phyloP scores from a whole-genome alignment of 2,797 vertebrate genomes.

The Coreius guichenoti region DNA sequence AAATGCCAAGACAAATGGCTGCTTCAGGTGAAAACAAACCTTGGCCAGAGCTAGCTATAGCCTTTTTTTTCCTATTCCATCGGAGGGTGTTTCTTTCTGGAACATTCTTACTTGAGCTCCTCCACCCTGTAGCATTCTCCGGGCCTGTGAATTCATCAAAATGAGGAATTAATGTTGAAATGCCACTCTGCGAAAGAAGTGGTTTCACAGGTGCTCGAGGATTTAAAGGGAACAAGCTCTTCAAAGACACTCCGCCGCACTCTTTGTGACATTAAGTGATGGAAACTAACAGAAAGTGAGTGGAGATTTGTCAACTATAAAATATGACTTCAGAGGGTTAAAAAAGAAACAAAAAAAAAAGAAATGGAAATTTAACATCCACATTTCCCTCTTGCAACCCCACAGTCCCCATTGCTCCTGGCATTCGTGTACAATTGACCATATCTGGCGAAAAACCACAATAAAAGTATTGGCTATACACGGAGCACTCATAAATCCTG shows the following conservation, averaged over 20 bases:
- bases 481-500: constrained; percentile 65
- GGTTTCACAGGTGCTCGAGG: constrained; percentile 65
- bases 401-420: constrained; percentile 55
- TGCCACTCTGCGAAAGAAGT: constrained; percentile 62
- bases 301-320: constrained; percentile 57
- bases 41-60: constrained; percentile 65
- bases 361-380: constrained; percentile 57
- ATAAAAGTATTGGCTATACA: constrained; percentile 66
- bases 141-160: constrained; percentile 70
- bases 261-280: constrained; percentile 63
- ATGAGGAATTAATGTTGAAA: constrained; percentile 71
- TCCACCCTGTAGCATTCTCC: constrained; percentile 62
- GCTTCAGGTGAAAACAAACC: constrained; percentile 84
- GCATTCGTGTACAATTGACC: constrained; percentile 56
- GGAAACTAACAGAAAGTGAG: constrained; percentile 55
- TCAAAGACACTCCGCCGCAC: constrained; percentile 56
- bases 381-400: constrained; percentile 52
- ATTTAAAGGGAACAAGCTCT: constrained; percentile 61
- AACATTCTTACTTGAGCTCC: constrained; percentile 68
- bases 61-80: constrained; percentile 56
- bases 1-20: constrained; percentile 82
- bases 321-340: constrained; percentile 50
- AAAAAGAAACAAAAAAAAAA: constrained; percentile 41
- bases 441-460: constrained; percentile 63
- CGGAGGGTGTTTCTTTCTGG: constrained; percentile 57